These are phyloP conservation scores for Zaprionus gabonicus DNA, from an alignment of 1,140 invertebrate species.

Conservation along the genomic window DNA sequence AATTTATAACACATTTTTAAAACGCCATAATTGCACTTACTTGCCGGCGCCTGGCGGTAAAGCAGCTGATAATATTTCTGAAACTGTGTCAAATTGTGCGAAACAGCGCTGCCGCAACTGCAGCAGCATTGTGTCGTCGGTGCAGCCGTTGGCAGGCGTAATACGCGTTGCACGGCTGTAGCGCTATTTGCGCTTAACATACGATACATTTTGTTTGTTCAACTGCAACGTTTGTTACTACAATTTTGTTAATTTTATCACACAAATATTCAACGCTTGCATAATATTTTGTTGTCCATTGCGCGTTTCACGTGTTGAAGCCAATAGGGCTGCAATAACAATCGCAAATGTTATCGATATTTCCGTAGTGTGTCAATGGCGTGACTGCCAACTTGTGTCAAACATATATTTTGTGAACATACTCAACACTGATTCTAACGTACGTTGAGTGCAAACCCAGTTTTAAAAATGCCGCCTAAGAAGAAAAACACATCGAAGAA, in stretches of 20 bases:
- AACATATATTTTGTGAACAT: constrained; percentile 1
- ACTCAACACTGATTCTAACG: constrained; percentile 31
- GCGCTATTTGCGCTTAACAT: constrained; percentile 60
- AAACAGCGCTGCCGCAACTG: constrained; percentile 41
- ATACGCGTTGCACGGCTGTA: constrained; percentile 47
- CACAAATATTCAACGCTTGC: constrained; percentile 41
- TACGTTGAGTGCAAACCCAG: not conserved
- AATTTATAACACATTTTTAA: not conserved
- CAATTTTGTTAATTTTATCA: constrained; percentile 36
- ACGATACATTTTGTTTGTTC: constrained; percentile 64
- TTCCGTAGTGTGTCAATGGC: not conserved
- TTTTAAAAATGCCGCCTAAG: constrained; percentile 26
- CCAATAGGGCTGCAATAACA: constrained; percentile 30
- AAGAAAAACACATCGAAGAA: not conserved
- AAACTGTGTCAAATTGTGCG: constrained; percentile 65
- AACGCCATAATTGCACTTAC: constrained; percentile 38
- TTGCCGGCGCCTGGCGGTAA: constrained; percentile 63
- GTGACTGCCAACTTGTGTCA: constrained; percentile 26
- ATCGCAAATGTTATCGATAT: constrained; percentile 11
- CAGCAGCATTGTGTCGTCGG: constrained; percentile 49
- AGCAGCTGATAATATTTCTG: constrained; percentile 79
- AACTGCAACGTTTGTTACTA: constrained; percentile 30
- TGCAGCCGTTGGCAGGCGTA: constrained; percentile 50
- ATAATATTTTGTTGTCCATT: constrained; percentile 57
- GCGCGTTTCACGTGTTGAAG: constrained; percentile 50